These are phyloP conservation scores for Eucera pruinosa DNA, from an alignment of 2,888 invertebrate species.

Conservation along the genomic window DNA sequence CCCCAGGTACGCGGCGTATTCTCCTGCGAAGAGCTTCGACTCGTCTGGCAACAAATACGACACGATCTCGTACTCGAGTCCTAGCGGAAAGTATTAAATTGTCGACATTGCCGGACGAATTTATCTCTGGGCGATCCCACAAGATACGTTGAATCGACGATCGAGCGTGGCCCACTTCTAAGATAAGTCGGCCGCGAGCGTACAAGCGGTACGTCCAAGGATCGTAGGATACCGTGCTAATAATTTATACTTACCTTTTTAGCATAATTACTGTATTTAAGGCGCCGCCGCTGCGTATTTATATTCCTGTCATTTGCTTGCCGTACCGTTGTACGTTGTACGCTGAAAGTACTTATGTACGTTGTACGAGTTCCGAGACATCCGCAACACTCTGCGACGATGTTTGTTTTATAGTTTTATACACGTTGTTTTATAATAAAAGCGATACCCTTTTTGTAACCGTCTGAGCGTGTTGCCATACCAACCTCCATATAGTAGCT, in stretches of 20 bases:
- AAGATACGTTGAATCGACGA: neutral
- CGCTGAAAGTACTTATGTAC: too few relatives aligned
- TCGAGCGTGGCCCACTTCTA: neutral
- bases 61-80: slow-evolving; percentile 82
- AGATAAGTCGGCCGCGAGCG: neutral
- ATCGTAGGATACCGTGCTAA: slow-evolving; percentile 21
- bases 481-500: neutral
- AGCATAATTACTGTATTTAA: slow-evolving; percentile 56
- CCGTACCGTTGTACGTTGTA: slow-evolving; percentile 30
- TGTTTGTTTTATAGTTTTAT: slow-evolving; percentile 70
- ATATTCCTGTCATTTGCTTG: slow-evolving; percentile 60
- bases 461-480: neutral
- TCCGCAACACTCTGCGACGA: too few relatives aligned
- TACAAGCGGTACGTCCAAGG: slow-evolving; percentile 14
- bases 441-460: slow-evolving; percentile 40
- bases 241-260: slow-evolving; percentile 35
- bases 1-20: slow-evolving; percentile 75
- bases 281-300: slow-evolving; percentile 66
- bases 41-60: slow-evolving; percentile 76
- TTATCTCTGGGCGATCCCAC: neutral
- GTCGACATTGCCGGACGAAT: neutral
- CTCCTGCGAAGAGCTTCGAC: slow-evolving; percentile 68
- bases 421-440: slow-evolving; percentile 70
- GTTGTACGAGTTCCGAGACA: too few relatives aligned
- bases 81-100: slow-evolving; percentile 75